Conservation (phyloP, 2,888 invertebrate species). For the Apotomis betuletana region DNA sequence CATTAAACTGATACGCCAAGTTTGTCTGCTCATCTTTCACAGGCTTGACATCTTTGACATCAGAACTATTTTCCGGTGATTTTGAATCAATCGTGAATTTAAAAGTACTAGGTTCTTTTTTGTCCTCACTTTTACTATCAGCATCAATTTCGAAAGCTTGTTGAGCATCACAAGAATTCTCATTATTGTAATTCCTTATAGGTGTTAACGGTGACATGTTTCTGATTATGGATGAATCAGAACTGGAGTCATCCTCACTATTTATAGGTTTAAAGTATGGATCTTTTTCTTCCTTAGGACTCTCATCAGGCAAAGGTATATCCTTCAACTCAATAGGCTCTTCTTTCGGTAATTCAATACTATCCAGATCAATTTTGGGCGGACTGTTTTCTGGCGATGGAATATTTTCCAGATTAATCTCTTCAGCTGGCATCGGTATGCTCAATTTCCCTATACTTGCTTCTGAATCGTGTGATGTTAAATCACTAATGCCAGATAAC, state of each 20-base stretch:
- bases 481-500: slow-evolving; percentile 79
- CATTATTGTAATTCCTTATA: slow-evolving; percentile 76
- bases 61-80: slow-evolving; percentile 60
- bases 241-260: slow-evolving; percentile 74
- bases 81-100: slow-evolving; percentile 73
- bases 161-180: slow-evolving; percentile 78
- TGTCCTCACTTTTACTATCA: slow-evolving; percentile 60
- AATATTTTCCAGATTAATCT: slow-evolving; percentile 69
- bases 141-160: slow-evolving; percentile 75
- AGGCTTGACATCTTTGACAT: slow-evolving; percentile 63
- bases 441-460: slow-evolving; percentile 61
- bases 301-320: slow-evolving; percentile 68
- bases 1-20: slow-evolving; percentile 69
- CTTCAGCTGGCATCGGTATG: slow-evolving; percentile 66
- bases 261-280: slow-evolving; percentile 66
- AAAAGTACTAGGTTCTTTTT: slow-evolving; percentile 70
- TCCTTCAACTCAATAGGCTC: slow-evolving; percentile 48
- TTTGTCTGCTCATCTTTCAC: slow-evolving; percentile 58
- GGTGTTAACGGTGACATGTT: slow-evolving; percentile 80
- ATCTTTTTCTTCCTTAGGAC: slow-evolving; percentile 56
- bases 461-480: slow-evolving; percentile 63
- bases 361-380: slow-evolving; percentile 72
- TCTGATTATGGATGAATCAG: slow-evolving; percentile 71
- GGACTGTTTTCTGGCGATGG: slow-evolving; percentile 72
- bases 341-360: slow-evolving; percentile 68